phyloP scores from a whole-genome alignment of 2,888 invertebrate species.

The Eupithecia subfuscata region DNA sequence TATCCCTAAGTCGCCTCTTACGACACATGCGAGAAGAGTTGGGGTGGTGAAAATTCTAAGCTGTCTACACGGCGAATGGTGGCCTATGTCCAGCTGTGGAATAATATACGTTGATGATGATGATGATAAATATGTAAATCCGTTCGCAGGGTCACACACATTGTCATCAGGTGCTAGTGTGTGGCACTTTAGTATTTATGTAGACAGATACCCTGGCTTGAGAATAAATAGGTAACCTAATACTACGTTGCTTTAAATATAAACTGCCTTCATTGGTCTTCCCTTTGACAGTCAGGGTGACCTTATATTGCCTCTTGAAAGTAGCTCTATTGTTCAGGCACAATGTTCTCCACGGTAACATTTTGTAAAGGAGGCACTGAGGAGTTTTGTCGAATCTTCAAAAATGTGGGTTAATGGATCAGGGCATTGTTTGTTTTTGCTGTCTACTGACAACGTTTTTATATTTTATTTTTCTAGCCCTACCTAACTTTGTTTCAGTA shows the following conservation, averaged over 20 bases:
- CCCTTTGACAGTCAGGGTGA: conserved; percentile 29
- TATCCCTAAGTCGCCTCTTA: no score
- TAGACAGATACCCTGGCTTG: no score
- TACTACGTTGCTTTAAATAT: conserved; percentile 16
- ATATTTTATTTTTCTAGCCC: neutral
- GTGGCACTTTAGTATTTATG: no score
- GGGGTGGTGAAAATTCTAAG: no score
- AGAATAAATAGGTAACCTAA: no score
- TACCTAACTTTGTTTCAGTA: neutral
- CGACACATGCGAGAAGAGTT: no score
- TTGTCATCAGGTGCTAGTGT: no score
- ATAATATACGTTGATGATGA: no score
- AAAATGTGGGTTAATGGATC: conserved; percentile 25
- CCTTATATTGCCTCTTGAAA: conserved; percentile 30
- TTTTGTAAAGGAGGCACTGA: conserved; percentile 30
- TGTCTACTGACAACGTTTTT: neutral
- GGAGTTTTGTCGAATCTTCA: conserved; percentile 22
- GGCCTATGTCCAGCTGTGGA: no score
- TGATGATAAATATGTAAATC: no score
- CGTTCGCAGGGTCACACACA: no score
- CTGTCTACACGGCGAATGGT: no score
- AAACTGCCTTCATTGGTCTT: conserved; percentile 23
- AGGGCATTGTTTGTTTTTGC: conserved; percentile 8
- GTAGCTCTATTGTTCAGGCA: conserved; percentile 37
- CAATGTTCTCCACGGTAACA: conserved; percentile 38